Percentiles rank a stretch among this genome's conserved stretches.
phyloP scores from a whole-genome alignment of 2,113 vertebrate species.

The Microtus montanus region DNA sequence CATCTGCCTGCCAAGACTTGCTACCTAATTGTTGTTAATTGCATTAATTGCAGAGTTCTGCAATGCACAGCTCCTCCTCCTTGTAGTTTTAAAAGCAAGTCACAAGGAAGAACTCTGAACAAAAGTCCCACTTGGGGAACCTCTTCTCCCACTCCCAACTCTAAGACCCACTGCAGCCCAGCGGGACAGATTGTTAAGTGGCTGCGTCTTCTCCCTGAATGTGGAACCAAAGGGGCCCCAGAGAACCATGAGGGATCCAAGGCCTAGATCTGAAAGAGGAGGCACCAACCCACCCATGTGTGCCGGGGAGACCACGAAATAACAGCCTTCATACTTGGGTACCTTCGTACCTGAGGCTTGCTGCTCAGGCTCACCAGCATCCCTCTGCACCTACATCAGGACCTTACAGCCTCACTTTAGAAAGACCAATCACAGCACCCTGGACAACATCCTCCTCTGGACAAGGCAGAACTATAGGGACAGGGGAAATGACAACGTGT shows the following conservation, averaged over 20 bases:
- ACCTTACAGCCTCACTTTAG: neutral
- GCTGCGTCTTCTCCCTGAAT: neutral
- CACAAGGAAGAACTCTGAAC: neutral
- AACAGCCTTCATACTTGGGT: neutral
- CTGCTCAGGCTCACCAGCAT: neutral
- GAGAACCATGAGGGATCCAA: neutral
- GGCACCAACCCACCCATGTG: neutral
- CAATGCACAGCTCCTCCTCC: constrained; percentile 9
- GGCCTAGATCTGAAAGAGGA: neutral
- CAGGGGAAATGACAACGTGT: neutral
- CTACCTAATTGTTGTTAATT: constrained; percentile 75
- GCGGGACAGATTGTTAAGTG: neutral
- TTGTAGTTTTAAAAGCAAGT: neutral
- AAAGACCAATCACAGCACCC: neutral
- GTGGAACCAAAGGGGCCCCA: neutral
- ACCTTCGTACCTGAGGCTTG: neutral
- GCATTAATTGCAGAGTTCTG: constrained; percentile 66
- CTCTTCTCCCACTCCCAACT: neutral
- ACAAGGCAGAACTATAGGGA: neutral
- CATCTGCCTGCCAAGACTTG: constrained; percentile 68
- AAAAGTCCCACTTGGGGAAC: neutral
- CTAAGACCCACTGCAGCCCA: neutral
- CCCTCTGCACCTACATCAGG: neutral
- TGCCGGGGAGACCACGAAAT: neutral
- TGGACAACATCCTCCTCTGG: neutral